phyloP scores from a whole-genome alignment of 2,113 vertebrate species.

The Calyptomena viridis region DNA sequence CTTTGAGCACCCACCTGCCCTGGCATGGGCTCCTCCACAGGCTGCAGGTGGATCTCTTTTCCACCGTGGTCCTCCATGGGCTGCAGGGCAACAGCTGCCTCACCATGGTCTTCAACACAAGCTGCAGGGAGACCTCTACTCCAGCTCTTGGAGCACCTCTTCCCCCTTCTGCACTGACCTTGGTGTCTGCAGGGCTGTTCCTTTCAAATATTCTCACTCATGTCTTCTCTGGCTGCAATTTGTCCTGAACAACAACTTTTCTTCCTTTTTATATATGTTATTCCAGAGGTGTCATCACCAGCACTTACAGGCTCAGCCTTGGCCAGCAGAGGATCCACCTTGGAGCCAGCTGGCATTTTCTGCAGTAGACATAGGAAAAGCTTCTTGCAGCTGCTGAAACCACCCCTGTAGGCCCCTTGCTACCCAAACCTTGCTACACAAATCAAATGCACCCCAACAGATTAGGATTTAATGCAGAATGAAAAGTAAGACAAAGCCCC shows the following conservation, averaged over 20 bases:
- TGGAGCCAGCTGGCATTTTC: background rate
- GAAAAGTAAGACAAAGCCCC: background rate
- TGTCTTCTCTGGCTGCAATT: background rate
- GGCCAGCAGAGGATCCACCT: background rate
- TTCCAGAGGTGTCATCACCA: accelerated
- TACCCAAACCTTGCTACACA: background rate
- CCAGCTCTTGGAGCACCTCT: background rate
- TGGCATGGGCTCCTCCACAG: accelerated
- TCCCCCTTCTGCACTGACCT: background rate
- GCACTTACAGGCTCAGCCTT: background rate
- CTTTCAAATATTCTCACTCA: background rate
- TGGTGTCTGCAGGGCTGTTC: background rate
- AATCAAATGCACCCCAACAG: background rate
- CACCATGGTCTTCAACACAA: background rate
- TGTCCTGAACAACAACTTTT: background rate
- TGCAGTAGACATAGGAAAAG: accelerated
- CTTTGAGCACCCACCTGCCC: background rate
- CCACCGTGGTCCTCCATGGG: background rate
- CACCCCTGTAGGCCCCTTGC: background rate
- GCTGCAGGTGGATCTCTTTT: background rate
- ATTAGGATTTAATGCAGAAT: background rate
- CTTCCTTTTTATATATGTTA: too few species aligned
- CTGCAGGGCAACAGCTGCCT: background rate
- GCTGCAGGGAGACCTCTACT: background rate
- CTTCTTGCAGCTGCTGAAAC: background rate